These are phyloP conservation scores for Phyllotreta cruciferae DNA, from an alignment of 2,888 invertebrate genomes.

Conservation along the genomic window DNA sequence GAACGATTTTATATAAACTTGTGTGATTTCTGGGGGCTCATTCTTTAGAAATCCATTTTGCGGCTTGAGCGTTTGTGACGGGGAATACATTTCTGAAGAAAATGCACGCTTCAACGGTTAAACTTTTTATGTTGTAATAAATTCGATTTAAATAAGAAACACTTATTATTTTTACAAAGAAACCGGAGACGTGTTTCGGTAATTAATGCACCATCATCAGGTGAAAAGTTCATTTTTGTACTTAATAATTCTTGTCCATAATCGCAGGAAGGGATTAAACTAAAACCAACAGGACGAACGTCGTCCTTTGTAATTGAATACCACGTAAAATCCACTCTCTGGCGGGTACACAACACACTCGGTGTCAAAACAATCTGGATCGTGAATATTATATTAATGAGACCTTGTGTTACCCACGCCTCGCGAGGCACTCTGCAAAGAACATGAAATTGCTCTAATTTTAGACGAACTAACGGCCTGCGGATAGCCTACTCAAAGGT, in stretches of 20 bases:
- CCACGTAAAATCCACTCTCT: constrained; percentile 16
- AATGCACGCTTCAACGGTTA: no score
- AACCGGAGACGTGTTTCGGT: no score
- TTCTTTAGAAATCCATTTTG: constrained; percentile 28
- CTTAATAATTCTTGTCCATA: background rate
- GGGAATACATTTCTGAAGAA: constrained; percentile 13
- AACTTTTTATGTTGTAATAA: no score
- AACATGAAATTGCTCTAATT: constrained; percentile 31
- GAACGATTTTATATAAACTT: constrained; percentile 25
- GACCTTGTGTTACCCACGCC: constrained; percentile 28
- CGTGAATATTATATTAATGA: constrained; percentile 37
- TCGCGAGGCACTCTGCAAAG: constrained; percentile 28
- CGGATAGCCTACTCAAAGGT: constrained; percentile 1
- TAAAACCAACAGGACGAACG: constrained; percentile 2
- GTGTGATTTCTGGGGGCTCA: constrained; percentile 27
- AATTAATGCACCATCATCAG: no score
- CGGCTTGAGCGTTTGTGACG: constrained; percentile 14
- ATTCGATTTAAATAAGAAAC: no score
- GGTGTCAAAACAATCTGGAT: constrained; percentile 38
- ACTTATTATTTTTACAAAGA: no score
- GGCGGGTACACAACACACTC: constrained; percentile 22
- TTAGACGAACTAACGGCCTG: constrained; percentile 18
- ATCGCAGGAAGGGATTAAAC: constrained; percentile 1
- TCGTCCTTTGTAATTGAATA: constrained; percentile 11
- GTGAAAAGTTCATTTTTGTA: no score